phyloP scores from a whole-genome alignment of 2,113 vertebrate genomes.

The Tachysurus fulvidraco region DNA sequence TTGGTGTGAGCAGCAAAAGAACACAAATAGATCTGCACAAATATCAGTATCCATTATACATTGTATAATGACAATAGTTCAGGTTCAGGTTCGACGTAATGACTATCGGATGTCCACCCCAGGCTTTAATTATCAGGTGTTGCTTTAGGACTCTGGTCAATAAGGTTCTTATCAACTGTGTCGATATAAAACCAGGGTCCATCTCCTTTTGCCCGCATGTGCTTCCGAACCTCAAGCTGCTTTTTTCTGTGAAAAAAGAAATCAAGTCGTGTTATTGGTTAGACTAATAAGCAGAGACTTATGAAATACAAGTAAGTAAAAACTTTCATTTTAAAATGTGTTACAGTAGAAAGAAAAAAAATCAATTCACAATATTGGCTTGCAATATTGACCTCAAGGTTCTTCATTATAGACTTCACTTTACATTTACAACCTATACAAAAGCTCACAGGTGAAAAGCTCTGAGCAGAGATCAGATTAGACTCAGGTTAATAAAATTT shows the following conservation, averaged over 20 bases:
- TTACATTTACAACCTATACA: too few relatives aligned
- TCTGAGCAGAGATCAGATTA: too few relatives aligned
- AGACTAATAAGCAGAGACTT: too few relatives aligned
- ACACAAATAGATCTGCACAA: constrained; percentile 27
- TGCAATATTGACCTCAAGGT: not conserved
- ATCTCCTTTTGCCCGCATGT: constrained; percentile 86
- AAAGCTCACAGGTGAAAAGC: too few relatives aligned
- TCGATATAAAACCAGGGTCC: constrained; percentile 85
- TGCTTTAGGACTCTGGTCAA: constrained; percentile 79
- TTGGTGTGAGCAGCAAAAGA: constrained; percentile 44
- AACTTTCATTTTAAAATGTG: not conserved
- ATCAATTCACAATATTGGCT: not conserved
- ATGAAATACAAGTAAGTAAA: not conserved
- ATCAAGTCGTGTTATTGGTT: not conserved
- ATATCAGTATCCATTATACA: constrained; percentile 51
- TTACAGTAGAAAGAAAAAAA: too few relatives aligned
- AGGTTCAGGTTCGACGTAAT: constrained; percentile 17
- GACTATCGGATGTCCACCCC: not conserved
- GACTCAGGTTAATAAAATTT: not conserved
- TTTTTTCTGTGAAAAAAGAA: constrained; percentile 67
- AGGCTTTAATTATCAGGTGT: constrained; percentile 81
- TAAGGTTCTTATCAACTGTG: constrained; percentile 75
- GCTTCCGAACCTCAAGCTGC: constrained; percentile 75
- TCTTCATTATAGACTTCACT: too few relatives aligned
- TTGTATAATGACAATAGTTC: constrained; percentile 49